Base-by-base conservation (phyloP, 2,888 invertebrate genomes). In the Athripsodes cinereus region DNA sequence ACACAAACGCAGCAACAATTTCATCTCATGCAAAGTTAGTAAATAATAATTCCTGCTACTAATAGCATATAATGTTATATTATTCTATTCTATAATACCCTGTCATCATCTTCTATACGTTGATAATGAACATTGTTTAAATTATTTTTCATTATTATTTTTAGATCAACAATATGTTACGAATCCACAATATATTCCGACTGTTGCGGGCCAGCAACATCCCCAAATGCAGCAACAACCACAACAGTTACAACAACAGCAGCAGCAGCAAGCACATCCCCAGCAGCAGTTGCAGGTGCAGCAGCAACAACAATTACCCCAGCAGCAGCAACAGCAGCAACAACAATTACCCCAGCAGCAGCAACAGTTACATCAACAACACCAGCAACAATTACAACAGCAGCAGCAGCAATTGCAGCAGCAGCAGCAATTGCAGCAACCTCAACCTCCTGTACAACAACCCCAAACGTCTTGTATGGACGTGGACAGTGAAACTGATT, bases 401-500 rank as follows among this genome's bases (percentile, higher is more conserved):
- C n/a, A 49, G 40, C 22, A 60, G 40, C 54, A 51, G 19, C 50
- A 62, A 6, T 66, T 66, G 21, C 57, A 66, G 8, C 64, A 59
- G 44, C 64, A 61, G 22, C 60, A 61, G 18, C 59, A 55, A 16
- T 49, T 52, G 13, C 57, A 57, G 22, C 50, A 50, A 20, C 63
- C 56, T n/a, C 57, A 54, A 34, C 52, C 44, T 31, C 49, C 44
- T 3, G 52, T 49, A 19, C 61, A 56, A 26, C 61, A 59, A 48
- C 55, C 55, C 22, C 59, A 58, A 44, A 46, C 54, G 26, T 52
- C 55, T 55, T 62, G 86, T 66, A 90, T 94, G 81, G 96, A 98
- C 73, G 90, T 99, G 64, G 96, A 99, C 77, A 94, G 95, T 6
- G 95, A 96, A 79, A 99, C 98, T 0, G 98, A 99, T 74, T 94